Percentiles rank a stretch among this genome's conserved stretches.
Conservation (phyloP, 1,140 invertebrate genomes). For the Ceratina calcarata region DNA sequence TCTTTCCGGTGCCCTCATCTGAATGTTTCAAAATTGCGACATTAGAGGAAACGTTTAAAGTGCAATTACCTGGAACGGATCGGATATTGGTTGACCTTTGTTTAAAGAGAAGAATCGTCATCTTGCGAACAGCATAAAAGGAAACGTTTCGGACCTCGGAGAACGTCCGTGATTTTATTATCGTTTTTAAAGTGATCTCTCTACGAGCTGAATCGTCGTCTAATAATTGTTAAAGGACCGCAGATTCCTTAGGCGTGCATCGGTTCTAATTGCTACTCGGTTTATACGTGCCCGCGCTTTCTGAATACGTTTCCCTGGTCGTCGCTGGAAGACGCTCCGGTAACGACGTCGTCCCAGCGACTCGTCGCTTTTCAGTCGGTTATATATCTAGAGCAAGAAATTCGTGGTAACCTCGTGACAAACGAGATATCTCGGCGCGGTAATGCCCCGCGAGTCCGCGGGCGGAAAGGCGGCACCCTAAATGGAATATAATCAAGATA, state of each 20-base stretch:
- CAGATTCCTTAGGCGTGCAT: neutral
- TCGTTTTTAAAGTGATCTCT: no score
- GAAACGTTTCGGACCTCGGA: neutral
- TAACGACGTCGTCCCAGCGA: conserved; percentile 41
- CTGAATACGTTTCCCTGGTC: neutral
- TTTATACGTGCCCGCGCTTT: neutral
- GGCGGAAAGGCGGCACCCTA: conserved; percentile 50
- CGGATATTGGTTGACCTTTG: neutral
- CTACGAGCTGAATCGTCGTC: no score
- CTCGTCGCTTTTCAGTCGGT: conserved; percentile 48
- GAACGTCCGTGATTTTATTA: no score
- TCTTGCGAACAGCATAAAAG: neutral
- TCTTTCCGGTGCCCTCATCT: no score
- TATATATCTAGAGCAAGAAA: conserved; percentile 51
- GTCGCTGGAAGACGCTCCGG: neutral
- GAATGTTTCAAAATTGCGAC: conserved; percentile 1
- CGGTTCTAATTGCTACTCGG: neutral
- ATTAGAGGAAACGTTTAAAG: neutral
- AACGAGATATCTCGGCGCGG: conserved; percentile 57
- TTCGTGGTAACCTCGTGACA: conserved; percentile 58
- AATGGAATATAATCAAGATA: conserved; percentile 71
- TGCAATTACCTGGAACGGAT: neutral
- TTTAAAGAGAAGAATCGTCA: neutral
- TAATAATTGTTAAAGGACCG: no score
- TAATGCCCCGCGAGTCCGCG: conserved; percentile 40